A percentile compares a stretch with the other conserved stretches of the same genome.
Conservation (phyloP, 2,888 invertebrate species). For the Acholoe squamosa region DNA sequence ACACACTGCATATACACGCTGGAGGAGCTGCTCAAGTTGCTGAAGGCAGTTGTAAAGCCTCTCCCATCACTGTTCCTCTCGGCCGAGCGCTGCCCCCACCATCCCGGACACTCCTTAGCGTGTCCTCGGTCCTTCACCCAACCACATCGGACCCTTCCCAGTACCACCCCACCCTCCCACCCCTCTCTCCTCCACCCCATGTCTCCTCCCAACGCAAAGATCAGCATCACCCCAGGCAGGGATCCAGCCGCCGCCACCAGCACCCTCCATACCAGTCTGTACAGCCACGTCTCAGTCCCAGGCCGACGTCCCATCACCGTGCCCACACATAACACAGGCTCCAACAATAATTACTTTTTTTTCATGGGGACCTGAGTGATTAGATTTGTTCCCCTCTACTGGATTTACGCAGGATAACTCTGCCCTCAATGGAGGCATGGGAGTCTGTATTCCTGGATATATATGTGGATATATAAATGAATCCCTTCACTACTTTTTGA, state of each 20-base stretch:
- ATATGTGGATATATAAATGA: no score
- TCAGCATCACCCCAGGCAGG: conserved; percentile 20
- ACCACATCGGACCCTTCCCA: neutral
- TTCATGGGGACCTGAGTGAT: neutral
- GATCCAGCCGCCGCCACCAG: conserved; percentile 10
- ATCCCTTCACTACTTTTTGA: no score
- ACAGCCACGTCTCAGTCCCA: neutral
- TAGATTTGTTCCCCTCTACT: neutral
- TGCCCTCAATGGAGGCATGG: no score
- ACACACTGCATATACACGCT: neutral
- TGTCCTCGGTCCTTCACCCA: neutral
- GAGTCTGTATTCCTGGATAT: no score
- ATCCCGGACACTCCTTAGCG: neutral
- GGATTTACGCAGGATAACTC: neutral
- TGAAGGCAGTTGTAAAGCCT: neutral
- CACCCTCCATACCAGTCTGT: neutral
- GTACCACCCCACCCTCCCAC: neutral
- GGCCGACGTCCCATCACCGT: no score
- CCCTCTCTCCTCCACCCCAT: neutral
- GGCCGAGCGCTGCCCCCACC: neutral
- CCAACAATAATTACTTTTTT: neutral
- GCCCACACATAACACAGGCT: neutral
- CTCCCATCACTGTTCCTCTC: neutral
- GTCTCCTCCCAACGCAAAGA: neutral
- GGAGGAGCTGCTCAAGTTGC: no score